Percentiles rank a stretch among this genome's conserved stretches.
Conservation (phyloP, 1,140 invertebrate genomes). For the Arion vulgaris region DNA sequence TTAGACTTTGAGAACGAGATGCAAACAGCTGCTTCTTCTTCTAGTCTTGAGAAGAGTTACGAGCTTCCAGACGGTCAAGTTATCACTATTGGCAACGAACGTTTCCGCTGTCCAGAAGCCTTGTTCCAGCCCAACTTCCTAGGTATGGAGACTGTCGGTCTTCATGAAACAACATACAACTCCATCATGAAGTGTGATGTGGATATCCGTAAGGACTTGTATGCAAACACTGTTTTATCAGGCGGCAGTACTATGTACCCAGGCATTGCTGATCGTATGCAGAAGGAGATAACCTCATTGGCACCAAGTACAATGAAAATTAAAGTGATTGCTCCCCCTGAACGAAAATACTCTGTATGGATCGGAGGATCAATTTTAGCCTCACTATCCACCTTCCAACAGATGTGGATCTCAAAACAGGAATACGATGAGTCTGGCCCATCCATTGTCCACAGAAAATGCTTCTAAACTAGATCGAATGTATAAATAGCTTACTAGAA, state of each 20-base stretch:
- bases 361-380: slow-evolving; percentile 68
- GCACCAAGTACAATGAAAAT: slow-evolving; percentile 57
- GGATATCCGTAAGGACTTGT: slow-evolving; percentile 90
- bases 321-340: slow-evolving; percentile 71
- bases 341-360: slow-evolving; percentile 69
- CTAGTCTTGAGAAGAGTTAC: slow-evolving; percentile 69
- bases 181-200: slow-evolving; percentile 81
- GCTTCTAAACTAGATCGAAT: slow-evolving; percentile 31
- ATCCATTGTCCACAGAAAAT: slow-evolving; percentile 27
- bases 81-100: slow-evolving; percentile 95
- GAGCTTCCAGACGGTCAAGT: slow-evolving; percentile 77
- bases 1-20: slow-evolving; percentile 88
- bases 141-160: slow-evolving; percentile 56
- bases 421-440: slow-evolving; percentile 29
- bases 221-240: slow-evolving; percentile 91
- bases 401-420: slow-evolving; percentile 27
- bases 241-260: slow-evolving; percentile 96
- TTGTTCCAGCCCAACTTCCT: slow-evolving; percentile 78
- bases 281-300: slow-evolving; percentile 54
- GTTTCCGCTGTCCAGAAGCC: slow-evolving; percentile 86
- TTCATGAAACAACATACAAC: slow-evolving; percentile 83
- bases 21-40: slow-evolving; percentile 87
- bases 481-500: too few relatives aligned
- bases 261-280: slow-evolving; percentile 57
- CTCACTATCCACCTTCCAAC: slow-evolving; percentile 27